Conservation (phyloP, 2,888 invertebrate species). For the Sympetrum striolatum region DNA sequence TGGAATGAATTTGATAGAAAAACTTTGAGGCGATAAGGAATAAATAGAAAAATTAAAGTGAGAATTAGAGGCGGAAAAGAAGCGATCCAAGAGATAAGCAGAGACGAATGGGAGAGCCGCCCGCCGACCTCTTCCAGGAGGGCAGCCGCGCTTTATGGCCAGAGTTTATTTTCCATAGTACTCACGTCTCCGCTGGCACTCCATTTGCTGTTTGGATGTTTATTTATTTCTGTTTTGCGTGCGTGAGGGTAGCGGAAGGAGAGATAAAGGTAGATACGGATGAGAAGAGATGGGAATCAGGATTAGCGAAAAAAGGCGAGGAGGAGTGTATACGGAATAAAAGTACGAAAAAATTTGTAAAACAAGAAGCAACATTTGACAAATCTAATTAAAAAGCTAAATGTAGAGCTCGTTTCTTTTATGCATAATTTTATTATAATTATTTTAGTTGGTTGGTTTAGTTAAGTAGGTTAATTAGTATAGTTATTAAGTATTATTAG, state of each 20-base stretch:
- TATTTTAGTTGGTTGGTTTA: too few relatives aligned
- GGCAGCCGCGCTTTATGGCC: not conserved
- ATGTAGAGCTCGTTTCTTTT: too few relatives aligned
- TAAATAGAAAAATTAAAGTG: not conserved
- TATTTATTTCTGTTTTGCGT: conserved; percentile 17
- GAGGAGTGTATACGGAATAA: not conserved
- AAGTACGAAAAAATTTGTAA: too few relatives aligned
- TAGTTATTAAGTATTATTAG: too few relatives aligned
- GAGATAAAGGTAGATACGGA: not conserved
- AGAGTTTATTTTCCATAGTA: conserved; percentile 19
- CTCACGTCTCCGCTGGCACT: conserved; percentile 24
- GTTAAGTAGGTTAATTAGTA: too few relatives aligned
- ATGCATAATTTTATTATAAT: too few relatives aligned
- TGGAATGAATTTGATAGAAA: not conserved
- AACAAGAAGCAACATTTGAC: too few relatives aligned
- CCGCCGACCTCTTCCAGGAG: not conserved
- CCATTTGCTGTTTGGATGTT: conserved; percentile 30
- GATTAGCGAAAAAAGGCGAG: not conserved
- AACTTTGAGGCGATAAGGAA: not conserved
- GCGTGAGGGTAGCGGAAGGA: not conserved
- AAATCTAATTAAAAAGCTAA: too few relatives aligned
- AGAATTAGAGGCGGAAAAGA: not conserved
- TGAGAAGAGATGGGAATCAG: not conserved
- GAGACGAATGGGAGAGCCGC: not conserved
- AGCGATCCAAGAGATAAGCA: not conserved